Base-by-base conservation (phyloP, 2,888 invertebrate genomes). In the Melanophora roralis region DNA sequence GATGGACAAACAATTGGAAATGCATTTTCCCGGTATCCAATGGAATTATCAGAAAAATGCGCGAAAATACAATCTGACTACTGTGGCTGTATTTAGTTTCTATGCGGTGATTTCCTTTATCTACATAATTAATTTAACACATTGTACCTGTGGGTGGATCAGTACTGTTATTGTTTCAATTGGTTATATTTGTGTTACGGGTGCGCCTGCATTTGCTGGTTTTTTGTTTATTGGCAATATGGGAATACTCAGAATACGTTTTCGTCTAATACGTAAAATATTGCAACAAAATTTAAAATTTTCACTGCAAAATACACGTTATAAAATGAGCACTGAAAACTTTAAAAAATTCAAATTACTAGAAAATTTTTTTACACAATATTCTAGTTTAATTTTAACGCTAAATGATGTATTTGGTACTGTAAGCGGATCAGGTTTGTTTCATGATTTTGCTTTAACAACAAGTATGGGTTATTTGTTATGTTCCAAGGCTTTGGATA, bases 181-280 rank as follows among this genome's bases (percentile, higher is more conserved):
- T 23, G 83, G 83, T 0, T 88, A 89, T 69, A 49, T 84, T 12
- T 14, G 82, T 34, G 57, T 87, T 8, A 86, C 86, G 2, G 36
- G 82, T 32, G 84, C 84, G 4, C 72, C 87, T 12, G 85, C 84
- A 9, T 43, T 75, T 8, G 59, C 84, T 8, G 83, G 82, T 2
- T 87, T 85, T 45, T 69, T 86, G 0, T 85, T 88, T 57, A 77
- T 88, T 5, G 85, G 62, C 1, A 59, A 83, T 1, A 88, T 89
- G 85, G 88, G 89, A 72, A 85, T 86, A 32, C 40, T 88, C 19
- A 85, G 89, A 1, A 12, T 89, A 27, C 87, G 89, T 0, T 86
- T 83, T 81, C 85, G 86, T 1, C 71, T 89, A 0, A 78, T 87
- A 14, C 82, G 82, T 8, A 82, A 82, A 55, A 60, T 89, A 43